Conservation (phyloP, 2,888 invertebrate genomes). For the Cryptocephalus moraei region DNA sequence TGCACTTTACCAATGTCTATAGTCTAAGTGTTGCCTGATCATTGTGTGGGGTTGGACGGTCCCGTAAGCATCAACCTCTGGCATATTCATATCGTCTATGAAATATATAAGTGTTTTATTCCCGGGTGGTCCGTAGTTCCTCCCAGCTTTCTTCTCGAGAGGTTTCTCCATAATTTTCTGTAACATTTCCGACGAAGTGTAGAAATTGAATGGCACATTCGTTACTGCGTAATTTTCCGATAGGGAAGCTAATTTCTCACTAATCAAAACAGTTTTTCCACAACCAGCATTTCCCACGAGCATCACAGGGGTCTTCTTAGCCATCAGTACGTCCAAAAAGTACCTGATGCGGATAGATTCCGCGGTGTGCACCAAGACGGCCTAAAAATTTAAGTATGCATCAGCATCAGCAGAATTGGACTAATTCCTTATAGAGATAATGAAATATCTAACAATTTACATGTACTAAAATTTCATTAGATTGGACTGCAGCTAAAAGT, state of each 20-base stretch:
- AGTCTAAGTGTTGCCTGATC: conserved; percentile 91
- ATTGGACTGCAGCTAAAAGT: too few species aligned
- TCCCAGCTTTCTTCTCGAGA: conserved; percentile 87
- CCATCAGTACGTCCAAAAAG: conserved; percentile 84
- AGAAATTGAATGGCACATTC: conserved; percentile 93
- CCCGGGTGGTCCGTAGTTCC: conserved; percentile 93
- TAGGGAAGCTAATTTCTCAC: conserved; percentile 60
- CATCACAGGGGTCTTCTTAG: conserved; percentile 86
- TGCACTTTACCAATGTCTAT: conserved; percentile 68
- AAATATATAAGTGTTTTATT: conserved; percentile 90
- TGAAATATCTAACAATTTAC: not conserved
- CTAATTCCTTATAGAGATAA: too few species aligned
- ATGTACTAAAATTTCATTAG: not conserved
- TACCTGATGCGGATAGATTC: conserved; percentile 85
- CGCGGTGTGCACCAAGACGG: conserved; percentile 83
- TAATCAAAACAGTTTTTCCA: conserved; percentile 82
- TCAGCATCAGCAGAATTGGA: not conserved
- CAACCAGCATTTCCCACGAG: conserved; percentile 87
- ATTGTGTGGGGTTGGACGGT: conserved; percentile 95
- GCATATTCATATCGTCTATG: conserved; percentile 98
- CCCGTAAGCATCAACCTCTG: conserved; percentile 80
- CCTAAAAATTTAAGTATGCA: conserved; percentile 50
- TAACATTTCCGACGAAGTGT: conserved; percentile 88
- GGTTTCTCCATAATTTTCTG: conserved; percentile 91
- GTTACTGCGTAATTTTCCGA: conserved; percentile 80